phyloP scores from a whole-genome alignment of 2,888 invertebrate species.

The Platypus cylindrus region DNA sequence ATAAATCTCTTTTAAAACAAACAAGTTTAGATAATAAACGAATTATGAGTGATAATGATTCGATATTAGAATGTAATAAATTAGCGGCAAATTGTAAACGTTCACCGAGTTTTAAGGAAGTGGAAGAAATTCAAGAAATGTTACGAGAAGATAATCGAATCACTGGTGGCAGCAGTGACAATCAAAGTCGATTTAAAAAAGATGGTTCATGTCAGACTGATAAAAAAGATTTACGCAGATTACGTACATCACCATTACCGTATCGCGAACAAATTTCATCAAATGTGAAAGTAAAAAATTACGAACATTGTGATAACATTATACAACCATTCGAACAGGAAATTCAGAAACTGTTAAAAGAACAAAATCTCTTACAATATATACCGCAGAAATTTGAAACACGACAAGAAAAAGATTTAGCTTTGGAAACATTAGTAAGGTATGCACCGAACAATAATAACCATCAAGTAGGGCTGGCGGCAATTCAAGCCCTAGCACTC shows the following conservation, averaged over 20 bases:
- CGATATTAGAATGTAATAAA: slow-evolving; percentile 34
- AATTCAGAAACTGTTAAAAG: slow-evolving; percentile 64
- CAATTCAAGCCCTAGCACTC: slow-evolving; percentile 59
- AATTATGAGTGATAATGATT: slow-evolving; percentile 31
- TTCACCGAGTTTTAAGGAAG: slow-evolving; percentile 36
- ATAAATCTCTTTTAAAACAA: slow-evolving; percentile 21
- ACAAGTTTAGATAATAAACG: slow-evolving; percentile 30
- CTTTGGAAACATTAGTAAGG: slow-evolving; percentile 35
- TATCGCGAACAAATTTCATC: slow-evolving; percentile 35
- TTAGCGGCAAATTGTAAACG: slow-evolving; percentile 31
- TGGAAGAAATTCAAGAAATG: slow-evolving; percentile 32
- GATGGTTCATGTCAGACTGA: slow-evolving; percentile 56
- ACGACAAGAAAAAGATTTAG: slow-evolving; percentile 49
- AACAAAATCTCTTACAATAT: slow-evolving; percentile 51
- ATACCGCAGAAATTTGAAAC: slow-evolving; percentile 49
- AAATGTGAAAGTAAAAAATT: slow-evolving; percentile 41
- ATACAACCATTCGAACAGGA: slow-evolving; percentile 64
- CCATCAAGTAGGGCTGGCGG: slow-evolving; percentile 65
- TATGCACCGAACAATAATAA: slow-evolving; percentile 44
- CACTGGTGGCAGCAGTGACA: slow-evolving; percentile 40
- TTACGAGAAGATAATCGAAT: slow-evolving; percentile 32
- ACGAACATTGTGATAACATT: slow-evolving; percentile 35
- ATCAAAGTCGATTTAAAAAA: slow-evolving; percentile 44
- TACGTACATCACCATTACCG: slow-evolving; percentile 43
- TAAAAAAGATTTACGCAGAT: slow-evolving; percentile 43